Conservation (phyloP, 2,113 vertebrate genomes). For the Sula dactylatra region DNA sequence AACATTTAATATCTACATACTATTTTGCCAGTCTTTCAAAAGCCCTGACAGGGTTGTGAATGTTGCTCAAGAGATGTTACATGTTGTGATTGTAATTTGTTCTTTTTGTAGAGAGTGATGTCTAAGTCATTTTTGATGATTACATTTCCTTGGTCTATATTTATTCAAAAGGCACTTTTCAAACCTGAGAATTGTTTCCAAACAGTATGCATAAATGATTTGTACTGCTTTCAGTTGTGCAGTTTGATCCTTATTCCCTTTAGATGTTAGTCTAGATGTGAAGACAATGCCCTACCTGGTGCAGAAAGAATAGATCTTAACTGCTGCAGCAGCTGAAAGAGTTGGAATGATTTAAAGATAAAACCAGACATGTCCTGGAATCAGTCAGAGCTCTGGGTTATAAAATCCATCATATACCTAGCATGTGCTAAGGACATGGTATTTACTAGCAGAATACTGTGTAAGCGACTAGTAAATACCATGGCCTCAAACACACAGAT, state of each 20-base stretch:
- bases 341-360: background rate
- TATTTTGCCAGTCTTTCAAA: background rate
- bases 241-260: constrained; percentile 1
- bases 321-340: background rate
- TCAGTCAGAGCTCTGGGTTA: background rate
- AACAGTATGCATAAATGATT: constrained; percentile 37
- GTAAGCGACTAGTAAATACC: background rate
- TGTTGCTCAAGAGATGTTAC: background rate
- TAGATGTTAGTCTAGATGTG: background rate
- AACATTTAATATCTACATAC: background rate
- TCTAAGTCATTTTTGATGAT: background rate
- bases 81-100: constrained; percentile 4
- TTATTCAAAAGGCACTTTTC: background rate
- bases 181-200: constrained; percentile 44
- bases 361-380: background rate
- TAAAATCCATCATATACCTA: background rate
- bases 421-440: background rate
- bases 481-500: background rate
- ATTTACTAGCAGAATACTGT: background rate
- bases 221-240: background rate
- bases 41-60: background rate
- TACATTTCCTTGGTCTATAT: constrained; percentile 35
- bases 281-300: background rate
- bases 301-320: background rate
- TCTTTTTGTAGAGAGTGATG: constrained; percentile 39